Percentiles rank a stretch among this genome's conserved stretches.
Evolutionary conservation across 1,140 invertebrate genomes (phyloP).

Genomic region (Drosophila orosa): DNA sequence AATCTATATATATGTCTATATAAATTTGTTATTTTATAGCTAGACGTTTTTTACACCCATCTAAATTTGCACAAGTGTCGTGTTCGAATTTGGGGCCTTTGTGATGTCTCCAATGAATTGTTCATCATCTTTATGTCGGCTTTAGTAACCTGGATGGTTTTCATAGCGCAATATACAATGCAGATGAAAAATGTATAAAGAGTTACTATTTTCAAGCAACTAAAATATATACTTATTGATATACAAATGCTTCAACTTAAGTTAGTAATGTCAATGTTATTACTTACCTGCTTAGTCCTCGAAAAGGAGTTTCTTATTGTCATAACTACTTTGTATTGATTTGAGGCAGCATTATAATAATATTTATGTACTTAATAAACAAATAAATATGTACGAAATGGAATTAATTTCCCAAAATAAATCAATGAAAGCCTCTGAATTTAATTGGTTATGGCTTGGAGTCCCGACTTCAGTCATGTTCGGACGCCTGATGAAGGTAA

Average conservation of each 20-base stretch:
- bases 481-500: conserved; percentile 4
- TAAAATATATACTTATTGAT: background rate
- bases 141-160: conserved; percentile 54
- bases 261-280: background rate
- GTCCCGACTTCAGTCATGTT: conserved; percentile 30
- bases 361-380: background rate
- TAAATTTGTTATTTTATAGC: conserved; percentile 19
- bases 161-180: conserved; percentile 48
- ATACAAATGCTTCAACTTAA: background rate
- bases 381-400: background rate
- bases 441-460: background rate
- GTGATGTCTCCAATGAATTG: conserved; percentile 59
- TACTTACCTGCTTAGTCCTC: background rate
- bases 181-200: conserved; percentile 2
- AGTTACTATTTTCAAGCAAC: too few species aligned
- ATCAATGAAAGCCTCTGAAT: too few species aligned
- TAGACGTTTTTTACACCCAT: conserved; percentile 52
- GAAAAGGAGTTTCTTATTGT: background rate
- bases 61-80: conserved; percentile 44
- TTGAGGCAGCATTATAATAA: background rate
- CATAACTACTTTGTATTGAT: background rate
- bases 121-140: conserved; percentile 50
- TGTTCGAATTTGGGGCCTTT: conserved; percentile 50
- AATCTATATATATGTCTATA: background rate
- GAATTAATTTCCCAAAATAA: conserved; percentile 1